A percentile compares a stretch with the other conserved stretches of the same genome.
phyloP scores from a whole-genome alignment of 2,888 invertebrate genomes.

The Tetragonisca angustula region DNA sequence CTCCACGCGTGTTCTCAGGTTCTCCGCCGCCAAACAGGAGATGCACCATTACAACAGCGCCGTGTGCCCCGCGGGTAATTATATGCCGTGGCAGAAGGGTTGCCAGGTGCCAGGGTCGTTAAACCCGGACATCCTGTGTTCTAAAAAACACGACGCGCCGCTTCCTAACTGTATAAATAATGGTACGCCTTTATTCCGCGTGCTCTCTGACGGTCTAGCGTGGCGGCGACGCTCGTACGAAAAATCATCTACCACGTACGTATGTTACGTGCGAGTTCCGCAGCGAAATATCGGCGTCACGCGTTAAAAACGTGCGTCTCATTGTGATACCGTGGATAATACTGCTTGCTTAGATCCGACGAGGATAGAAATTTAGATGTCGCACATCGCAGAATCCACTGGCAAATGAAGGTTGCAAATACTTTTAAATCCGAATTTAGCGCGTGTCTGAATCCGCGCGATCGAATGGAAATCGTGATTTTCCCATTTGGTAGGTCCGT shows the following conservation, averaged over 20 bases:
- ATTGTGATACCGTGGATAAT: not conserved
- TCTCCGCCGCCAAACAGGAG: constrained; percentile 43
- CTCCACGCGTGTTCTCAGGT: constrained; percentile 58
- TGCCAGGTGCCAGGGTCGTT: constrained; percentile 73
- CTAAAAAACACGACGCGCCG: constrained; percentile 62
- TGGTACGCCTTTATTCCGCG: constrained; percentile 37
- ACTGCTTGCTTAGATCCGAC: not conserved
- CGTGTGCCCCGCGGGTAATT: constrained; percentile 66
- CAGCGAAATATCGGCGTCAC: not conserved
- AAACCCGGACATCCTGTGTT: constrained; percentile 73
- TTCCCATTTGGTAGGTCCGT: not conserved
- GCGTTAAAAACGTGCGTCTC: not conserved
- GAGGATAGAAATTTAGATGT: not conserved
- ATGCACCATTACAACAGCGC: constrained; percentile 57
- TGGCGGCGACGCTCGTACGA: not conserved
- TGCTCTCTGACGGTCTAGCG: not conserved
- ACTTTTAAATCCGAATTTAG: no score
- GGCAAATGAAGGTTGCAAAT: no score
- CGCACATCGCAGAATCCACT: no score
- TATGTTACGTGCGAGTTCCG: not conserved
- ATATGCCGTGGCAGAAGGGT: constrained; percentile 68
- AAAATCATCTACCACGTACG: not conserved
- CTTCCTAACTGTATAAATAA: constrained; percentile 69
- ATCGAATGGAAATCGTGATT: not conserved
- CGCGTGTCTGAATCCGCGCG: no score